These are phyloP conservation scores for Micronisus gabar DNA, from an alignment of 2,113 vertebrate species.

Conservation along the genomic window DNA sequence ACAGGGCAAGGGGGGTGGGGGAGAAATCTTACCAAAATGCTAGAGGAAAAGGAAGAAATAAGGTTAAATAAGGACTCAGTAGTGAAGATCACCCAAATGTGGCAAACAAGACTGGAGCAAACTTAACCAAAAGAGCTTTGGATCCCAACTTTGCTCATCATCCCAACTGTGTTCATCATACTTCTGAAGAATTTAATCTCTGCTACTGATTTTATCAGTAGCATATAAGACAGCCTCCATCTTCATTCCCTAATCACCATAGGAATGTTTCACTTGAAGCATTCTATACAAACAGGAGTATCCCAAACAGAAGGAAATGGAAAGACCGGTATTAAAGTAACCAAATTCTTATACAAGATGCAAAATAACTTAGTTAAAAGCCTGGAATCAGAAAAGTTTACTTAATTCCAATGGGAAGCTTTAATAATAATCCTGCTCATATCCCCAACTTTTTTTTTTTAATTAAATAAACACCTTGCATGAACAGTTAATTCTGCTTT, in stretches of 20 bases:
- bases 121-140: neutral
- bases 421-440: neutral
- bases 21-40: neutral
- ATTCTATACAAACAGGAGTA: neutral
- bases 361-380: neutral
- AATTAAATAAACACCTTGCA: neutral
- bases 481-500: neutral
- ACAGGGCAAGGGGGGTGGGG: accelerated
- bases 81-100: neutral
- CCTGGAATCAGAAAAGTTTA: neutral
- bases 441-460: neutral
- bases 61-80: neutral
- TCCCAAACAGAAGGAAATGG: neutral
- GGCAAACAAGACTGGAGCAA: neutral
- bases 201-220: neutral
- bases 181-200: neutral
- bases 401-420: neutral
- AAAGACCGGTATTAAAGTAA: neutral
- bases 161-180: neutral
- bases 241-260: neutral
- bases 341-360: neutral
- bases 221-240: neutral
- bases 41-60: neutral
- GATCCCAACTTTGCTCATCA: neutral
- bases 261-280: neutral